Conservation (phyloP, 2,888 invertebrate species). For the Drosophila anomalata region DNA sequence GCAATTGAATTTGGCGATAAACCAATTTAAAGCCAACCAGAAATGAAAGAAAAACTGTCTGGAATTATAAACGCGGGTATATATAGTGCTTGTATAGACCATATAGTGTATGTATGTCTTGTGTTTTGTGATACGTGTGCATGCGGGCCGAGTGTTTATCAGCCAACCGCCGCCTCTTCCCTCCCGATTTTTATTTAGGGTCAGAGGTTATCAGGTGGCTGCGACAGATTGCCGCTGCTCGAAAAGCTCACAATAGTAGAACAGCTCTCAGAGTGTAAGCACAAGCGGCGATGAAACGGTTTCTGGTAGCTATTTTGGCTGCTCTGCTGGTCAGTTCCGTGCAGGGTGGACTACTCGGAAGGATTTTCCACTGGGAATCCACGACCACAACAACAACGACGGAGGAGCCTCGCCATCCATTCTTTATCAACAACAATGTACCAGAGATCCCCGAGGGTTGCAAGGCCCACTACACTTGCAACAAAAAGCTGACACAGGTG, state of each 20-base stretch:
- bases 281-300: slow-evolving; percentile 49
- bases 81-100: not conserved
- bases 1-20: slow-evolving; percentile 40
- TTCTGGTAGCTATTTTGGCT: slow-evolving; percentile 36
- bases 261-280: slow-evolving; percentile 24
- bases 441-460: slow-evolving; percentile 68
- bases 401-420: slow-evolving; percentile 20
- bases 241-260: slow-evolving; percentile 18
- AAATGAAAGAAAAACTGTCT: slow-evolving; percentile 24
- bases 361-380: slow-evolving; percentile 40
- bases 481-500: slow-evolving; percentile 65
- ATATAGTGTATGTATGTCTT: not conserved
- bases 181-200: not conserved
- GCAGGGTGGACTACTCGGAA: slow-evolving; percentile 35
- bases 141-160: slow-evolving; percentile 18
- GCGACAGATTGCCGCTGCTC: not conserved
- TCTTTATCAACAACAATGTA: slow-evolving; percentile 64
- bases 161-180: not conserved
- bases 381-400: slow-evolving; percentile 13
- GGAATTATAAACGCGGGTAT: not conserved
- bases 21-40: slow-evolving; percentile 38
- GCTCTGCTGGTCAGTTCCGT: slow-evolving; percentile 16
- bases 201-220: slow-evolving; percentile 35
- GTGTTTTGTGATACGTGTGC: not conserved
- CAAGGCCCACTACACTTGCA: slow-evolving; percentile 62